Evolutionary conservation across 2,888 invertebrate genomes (phyloP), one percentile per base, ranked within the genome.

Genomic region (Coremacera marginata): DNA sequence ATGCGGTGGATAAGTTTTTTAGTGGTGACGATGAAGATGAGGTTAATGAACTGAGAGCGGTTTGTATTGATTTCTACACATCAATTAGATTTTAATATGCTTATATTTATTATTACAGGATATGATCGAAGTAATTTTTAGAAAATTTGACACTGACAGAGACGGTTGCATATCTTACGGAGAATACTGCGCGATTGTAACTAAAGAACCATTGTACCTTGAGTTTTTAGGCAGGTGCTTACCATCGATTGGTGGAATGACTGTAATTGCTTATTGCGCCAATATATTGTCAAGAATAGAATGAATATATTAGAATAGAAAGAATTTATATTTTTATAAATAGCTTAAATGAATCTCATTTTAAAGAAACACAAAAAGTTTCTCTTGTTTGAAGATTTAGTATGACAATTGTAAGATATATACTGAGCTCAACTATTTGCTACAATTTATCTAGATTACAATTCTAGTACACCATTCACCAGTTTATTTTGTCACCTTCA

Each of bases 171-270:
- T 95, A 31, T 94, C 93, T n/a, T 93, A 91, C 81, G 86, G 86
- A 7, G 85, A 85, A 65, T 95, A 93, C 84, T 90, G 91, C 55
- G 86, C 90, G 16, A 91, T 94, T 0, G 93, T 95, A 0, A 81
- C 89, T 51, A 90, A 91, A 70, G 93, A 94, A 16, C 93, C 94
- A 0, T 90, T 93, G 72, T 87, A 95, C 22, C 84, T 95, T 70
- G 94, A 95, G 86, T 92, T 92, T 60, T 91, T 95, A 63, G 96
- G 95, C 0, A 92, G 92, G 81, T 94, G 95, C 82, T 89, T 95
- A 19, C 95, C 95, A 0, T 91, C 92, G 75, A 73, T 80, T 5
- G 82, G 82, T 55, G 84, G 84, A 31, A 72, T 83, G 70, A 83
- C 88, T 91, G 80, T 84, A 0, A 86, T 86, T 87, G 86, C 85